Evolutionary conservation across 1,140 invertebrate genomes (phyloP).

Genomic region (Hirudo medicinalis): DNA sequence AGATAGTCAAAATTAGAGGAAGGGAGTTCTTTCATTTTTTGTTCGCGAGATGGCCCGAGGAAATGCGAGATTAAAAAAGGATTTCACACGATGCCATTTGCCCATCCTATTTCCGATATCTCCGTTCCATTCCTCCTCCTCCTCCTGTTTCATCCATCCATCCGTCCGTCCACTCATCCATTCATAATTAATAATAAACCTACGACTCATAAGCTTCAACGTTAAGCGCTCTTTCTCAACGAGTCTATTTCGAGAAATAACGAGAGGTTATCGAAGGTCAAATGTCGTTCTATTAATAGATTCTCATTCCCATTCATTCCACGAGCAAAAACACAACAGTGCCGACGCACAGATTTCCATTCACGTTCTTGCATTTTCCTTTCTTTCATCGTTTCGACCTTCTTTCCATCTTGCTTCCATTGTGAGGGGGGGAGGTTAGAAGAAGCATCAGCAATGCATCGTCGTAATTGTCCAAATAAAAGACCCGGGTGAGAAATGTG

Average conservation of each 20-base stretch:
- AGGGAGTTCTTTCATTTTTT: no score
- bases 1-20: not conserved
- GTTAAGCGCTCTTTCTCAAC: not conserved
- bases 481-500: not conserved
- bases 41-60: no score
- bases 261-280: not conserved
- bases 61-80: no score
- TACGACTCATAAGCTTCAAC: not conserved
- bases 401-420: no score
- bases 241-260: not conserved
- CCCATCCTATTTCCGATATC: not conserved
- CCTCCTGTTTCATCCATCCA: not conserved
- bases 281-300: not conserved
- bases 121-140: not conserved
- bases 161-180: not conserved
- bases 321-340: not conserved
- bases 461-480: not conserved
- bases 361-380: not conserved
- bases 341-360: not conserved
- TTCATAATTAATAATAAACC: not conserved
- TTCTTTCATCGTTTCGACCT: no score
- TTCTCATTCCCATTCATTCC: not conserved
- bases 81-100: not conserved
- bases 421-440: not conserved
- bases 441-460: not conserved